Conservation (phyloP, 1,140 invertebrate genomes). For the Drosophila seguyi region DNA sequence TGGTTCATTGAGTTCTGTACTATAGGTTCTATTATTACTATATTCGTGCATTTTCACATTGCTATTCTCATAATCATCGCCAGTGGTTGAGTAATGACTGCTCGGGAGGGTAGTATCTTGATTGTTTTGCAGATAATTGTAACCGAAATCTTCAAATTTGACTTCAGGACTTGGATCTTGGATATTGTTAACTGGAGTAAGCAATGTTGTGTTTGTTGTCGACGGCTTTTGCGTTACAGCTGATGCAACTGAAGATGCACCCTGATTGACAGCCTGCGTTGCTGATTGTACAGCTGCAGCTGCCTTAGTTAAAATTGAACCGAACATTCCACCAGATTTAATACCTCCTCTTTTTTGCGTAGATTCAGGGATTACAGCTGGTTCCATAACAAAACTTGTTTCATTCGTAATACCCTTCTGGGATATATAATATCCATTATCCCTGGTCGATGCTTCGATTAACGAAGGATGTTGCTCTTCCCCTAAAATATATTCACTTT, state of each 20-base stretch:
- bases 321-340: constrained; percentile 67
- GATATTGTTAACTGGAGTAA: constrained; percentile 22
- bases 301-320: constrained; percentile 72
- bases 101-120: constrained; percentile 25
- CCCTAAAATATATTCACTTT: constrained; percentile 49
- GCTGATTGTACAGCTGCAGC: constrained; percentile 85
- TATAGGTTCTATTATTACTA: background rate
- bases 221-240: constrained; percentile 85
- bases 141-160: constrained; percentile 32
- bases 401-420: constrained; percentile 13
- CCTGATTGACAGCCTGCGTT: constrained; percentile 84
- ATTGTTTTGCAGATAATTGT: constrained; percentile 22
- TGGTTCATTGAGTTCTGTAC: constrained; percentile 24
- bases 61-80: constrained; percentile 69
- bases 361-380: background rate
- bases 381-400: background rate
- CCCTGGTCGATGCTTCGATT: constrained; percentile 1
- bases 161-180: constrained; percentile 33
- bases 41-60: constrained; percentile 48
- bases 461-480: constrained; percentile 14
- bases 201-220: constrained; percentile 32
- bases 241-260: constrained; percentile 80
- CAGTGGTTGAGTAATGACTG: constrained; percentile 38
- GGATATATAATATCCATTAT: constrained; percentile 4
- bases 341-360: constrained; percentile 40